phyloP scores from a whole-genome alignment of 2,113 vertebrate species.

The Hyperoodon ampullatus region DNA sequence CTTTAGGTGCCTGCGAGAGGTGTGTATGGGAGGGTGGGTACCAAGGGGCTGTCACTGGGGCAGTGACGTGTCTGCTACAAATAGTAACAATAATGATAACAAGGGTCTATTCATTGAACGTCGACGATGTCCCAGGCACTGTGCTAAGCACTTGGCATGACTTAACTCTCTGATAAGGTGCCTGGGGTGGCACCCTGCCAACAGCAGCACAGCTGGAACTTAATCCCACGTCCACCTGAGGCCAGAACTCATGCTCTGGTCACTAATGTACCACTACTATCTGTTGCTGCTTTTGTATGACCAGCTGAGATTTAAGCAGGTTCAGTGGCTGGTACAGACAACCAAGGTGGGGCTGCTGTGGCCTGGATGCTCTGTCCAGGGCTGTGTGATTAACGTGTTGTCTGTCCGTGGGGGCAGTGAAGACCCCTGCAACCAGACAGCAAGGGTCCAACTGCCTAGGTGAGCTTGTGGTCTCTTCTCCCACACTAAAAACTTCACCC shows the following conservation, averaged over 20 bases:
- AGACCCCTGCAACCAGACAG: background rate
- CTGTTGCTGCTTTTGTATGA: background rate
- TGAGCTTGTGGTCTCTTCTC: background rate
- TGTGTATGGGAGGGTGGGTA: too few relatives aligned
- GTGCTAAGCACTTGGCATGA: background rate
- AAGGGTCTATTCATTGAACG: background rate
- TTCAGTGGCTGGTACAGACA: background rate
- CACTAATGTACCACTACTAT: rapidly evolving
- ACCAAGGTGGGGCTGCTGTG: too few relatives aligned
- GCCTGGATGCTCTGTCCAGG: background rate
- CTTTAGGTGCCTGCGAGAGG: background rate
- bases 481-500: background rate
- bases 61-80: background rate
- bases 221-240: background rate
- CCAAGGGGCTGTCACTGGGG: background rate
- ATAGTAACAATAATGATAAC: background rate
- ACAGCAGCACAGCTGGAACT: background rate
- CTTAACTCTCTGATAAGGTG: too few relatives aligned
- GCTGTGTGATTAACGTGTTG: background rate
- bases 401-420: rapidly evolving
- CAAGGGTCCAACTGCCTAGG: background rate
- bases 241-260: background rate
- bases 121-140: rapidly evolving
- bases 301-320: background rate
- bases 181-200: background rate